Evolutionary conservation across 2,797 vertebrate genomes (phyloP).

Genomic region (Graptemys geographica): DNA sequence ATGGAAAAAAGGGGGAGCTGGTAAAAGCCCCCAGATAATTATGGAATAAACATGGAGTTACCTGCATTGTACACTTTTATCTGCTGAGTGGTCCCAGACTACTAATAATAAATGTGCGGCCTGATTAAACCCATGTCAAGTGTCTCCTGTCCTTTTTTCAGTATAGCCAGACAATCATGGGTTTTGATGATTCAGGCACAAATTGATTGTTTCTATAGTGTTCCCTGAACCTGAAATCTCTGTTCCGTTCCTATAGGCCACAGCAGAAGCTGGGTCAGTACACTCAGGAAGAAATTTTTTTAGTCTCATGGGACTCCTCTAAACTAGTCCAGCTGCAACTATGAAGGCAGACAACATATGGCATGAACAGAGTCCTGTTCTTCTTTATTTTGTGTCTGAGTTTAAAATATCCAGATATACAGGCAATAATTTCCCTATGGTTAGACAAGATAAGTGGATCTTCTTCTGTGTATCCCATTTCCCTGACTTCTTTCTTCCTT

Average conservation of each 20-base stretch:
- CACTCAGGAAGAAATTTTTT: not conserved
- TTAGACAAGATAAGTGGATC: not conserved
- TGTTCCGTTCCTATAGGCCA: not conserved
- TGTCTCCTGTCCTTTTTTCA: too few species aligned
- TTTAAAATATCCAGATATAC: slow-evolving; percentile 16
- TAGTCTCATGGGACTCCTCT: not conserved
- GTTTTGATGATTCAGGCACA: not conserved
- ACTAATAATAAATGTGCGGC: too few species aligned
- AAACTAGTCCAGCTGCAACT: not conserved
- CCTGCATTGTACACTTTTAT: too few species aligned
- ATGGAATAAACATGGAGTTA: too few species aligned
- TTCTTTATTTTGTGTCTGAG: not conserved
- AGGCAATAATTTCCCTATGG: not conserved
- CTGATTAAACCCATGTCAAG: too few species aligned
- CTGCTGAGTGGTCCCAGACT: too few species aligned
- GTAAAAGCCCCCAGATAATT: too few species aligned
- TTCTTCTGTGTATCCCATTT: not conserved
- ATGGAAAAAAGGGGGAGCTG: too few species aligned
- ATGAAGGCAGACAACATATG: not conserved
- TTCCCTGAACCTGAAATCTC: not conserved
- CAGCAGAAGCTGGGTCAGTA: not conserved
- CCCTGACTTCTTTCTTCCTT: not conserved
- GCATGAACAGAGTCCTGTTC: not conserved
- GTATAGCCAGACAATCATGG: not conserved
- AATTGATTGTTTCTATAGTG: not conserved